Conservation (phyloP, 2,797 vertebrate genomes). For the Astyanax mexicanus region DNA sequence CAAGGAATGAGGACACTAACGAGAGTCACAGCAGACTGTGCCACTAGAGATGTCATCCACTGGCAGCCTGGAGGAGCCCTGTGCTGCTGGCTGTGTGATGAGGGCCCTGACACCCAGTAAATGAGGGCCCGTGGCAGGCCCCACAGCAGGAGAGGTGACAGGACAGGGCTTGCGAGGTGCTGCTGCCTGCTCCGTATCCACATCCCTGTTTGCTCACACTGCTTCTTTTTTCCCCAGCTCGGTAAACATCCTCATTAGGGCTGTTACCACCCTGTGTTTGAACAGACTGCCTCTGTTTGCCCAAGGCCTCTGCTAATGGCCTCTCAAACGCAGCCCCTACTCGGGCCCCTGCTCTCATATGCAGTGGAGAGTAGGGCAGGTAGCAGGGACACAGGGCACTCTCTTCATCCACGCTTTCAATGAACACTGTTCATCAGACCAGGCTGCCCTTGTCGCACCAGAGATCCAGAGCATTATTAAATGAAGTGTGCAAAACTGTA, state of each 20-base stretch:
- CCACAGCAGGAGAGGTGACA: conserved; percentile 50
- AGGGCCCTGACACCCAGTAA: conserved; percentile 36
- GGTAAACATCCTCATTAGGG: conserved; percentile 83
- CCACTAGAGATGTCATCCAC: conserved; percentile 47
- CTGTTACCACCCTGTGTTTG: conserved; percentile 83
- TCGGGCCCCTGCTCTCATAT: conserved; percentile 30
- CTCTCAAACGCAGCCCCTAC: conserved; percentile 39
- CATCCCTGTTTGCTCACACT: conserved; percentile 51
- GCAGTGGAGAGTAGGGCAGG: conserved; percentile 8
- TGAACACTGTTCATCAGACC: neutral
- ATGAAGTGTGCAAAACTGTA: neutral
- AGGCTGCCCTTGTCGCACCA: neutral
- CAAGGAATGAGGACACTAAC: conserved; percentile 51
- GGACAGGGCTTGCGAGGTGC: conserved; percentile 37
- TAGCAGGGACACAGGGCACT: neutral
- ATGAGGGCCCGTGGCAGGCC: conserved; percentile 47
- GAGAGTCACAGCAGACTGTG: conserved; percentile 36
- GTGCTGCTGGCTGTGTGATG: conserved; percentile 24
- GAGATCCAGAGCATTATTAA: conserved; percentile 6
- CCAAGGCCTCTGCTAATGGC: conserved; percentile 55
- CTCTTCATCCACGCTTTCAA: conserved; percentile 20
- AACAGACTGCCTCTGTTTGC: conserved; percentile 71
- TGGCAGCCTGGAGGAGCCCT: conserved; percentile 34
- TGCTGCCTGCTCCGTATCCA: conserved; percentile 34
- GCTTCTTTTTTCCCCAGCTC: conserved; percentile 32